These are phyloP conservation scores for Seriola quinqueradiata DNA, from an alignment of 2,113 vertebrate genomes.

Conservation along the genomic window DNA sequence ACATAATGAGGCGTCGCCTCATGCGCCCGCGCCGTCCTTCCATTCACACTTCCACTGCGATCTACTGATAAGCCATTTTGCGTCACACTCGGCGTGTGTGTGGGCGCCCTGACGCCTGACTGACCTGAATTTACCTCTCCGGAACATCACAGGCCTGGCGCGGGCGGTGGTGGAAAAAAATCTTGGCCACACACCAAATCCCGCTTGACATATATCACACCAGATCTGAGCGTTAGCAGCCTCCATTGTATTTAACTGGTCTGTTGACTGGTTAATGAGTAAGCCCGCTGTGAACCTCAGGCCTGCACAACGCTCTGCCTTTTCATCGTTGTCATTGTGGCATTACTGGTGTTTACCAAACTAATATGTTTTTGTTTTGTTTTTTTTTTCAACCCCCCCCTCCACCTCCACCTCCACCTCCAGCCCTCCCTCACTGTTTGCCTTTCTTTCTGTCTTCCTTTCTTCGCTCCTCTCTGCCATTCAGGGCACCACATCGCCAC, in stretches of 20 bases:
- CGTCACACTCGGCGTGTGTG: slow-evolving; percentile 26
- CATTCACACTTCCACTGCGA: neutral
- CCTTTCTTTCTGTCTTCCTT: slow-evolving; percentile 15
- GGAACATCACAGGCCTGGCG: slow-evolving; percentile 18
- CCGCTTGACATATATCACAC: slow-evolving; percentile 53
- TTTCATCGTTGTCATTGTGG: slow-evolving; percentile 22
- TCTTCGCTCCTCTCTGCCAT: slow-evolving; percentile 28
- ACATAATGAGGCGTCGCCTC: neutral
- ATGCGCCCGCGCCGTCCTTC: neutral
- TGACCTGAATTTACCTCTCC: slow-evolving; percentile 54
- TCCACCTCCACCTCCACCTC: too few relatives aligned
- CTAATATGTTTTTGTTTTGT: slow-evolving; percentile 25
- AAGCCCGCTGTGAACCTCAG: slow-evolving; percentile 45
- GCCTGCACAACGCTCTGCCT: slow-evolving; percentile 27
- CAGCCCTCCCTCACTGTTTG: neutral
- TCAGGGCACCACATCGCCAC: slow-evolving; percentile 52
- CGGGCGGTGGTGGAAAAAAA: slow-evolving; percentile 2
- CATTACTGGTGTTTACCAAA: slow-evolving; percentile 52
- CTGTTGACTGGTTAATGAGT: slow-evolving; percentile 62
- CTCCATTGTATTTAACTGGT: slow-evolving; percentile 44
- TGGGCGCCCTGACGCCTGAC: slow-evolving; percentile 22
- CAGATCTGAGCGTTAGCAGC: slow-evolving; percentile 29
- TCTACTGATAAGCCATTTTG: slow-evolving; percentile 22
- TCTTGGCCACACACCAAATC: slow-evolving; percentile 44
- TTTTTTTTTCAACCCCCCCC: too few relatives aligned